These are phyloP conservation scores for Trilocha varians DNA, from an alignment of 2,888 invertebrate genomes.

Conservation along the genomic window DNA sequence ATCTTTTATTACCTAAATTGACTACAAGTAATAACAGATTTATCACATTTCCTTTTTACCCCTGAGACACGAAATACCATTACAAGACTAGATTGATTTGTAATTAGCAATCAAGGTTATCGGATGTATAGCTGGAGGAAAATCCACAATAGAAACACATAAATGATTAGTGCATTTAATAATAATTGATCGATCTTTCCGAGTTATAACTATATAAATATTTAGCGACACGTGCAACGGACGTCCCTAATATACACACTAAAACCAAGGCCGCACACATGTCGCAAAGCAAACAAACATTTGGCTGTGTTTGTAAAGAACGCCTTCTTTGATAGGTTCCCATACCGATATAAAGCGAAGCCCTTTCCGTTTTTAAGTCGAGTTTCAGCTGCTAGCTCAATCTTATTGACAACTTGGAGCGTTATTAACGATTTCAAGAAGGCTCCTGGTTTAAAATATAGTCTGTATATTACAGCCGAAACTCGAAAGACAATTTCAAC, in stretches of 20 bases:
- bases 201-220: not conserved
- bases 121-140: not conserved
- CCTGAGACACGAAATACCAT: not conserved
- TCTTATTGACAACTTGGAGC: not conserved
- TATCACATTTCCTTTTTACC: not conserved
- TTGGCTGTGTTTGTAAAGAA: constrained; percentile 16
- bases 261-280: constrained; percentile 40
- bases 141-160: not conserved
- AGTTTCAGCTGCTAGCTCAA: not conserved
- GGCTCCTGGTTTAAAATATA: too few species aligned
- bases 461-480: too few species aligned
- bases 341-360: not conserved
- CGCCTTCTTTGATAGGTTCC: constrained; percentile 14
- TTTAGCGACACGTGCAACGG: constrained; percentile 32
- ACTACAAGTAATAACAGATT: not conserved
- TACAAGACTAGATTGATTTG: not conserved
- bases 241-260: constrained; percentile 30
- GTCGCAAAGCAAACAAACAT: constrained; percentile 35
- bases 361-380: not conserved
- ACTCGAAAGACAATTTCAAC: too few species aligned
- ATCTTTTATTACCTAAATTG: not conserved
- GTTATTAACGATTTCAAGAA: too few species aligned
- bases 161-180: not conserved
- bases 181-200: too few species aligned
- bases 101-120: not conserved